Evolutionary conservation across 2,888 invertebrate species (phyloP), one percentile per base, ranked within the genome.

Genomic region (Dermolepida albohirtum): DNA sequence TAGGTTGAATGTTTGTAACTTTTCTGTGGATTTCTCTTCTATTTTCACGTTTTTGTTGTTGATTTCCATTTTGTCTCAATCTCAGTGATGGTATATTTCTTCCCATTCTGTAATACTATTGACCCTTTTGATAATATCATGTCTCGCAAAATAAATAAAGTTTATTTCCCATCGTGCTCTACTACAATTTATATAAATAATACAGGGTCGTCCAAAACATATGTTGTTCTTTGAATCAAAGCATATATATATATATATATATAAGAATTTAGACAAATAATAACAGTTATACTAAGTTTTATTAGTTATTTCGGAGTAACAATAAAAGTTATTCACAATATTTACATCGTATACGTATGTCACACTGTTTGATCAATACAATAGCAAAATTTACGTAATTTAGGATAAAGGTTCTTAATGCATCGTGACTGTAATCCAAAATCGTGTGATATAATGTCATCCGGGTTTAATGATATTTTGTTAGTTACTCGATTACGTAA

Each of bases 51-150:
- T 77, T 77, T 5, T 63, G 74, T 4, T 63, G 74, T 64, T 80
- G 79, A 4, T 78, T 75, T 16, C 78, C 79, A 76, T 82, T 82
- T 68, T 75, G 83, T 41, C 83, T 74, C 66, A 82, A 74, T 68
- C 81, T 78, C 69, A 82, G 77, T 29, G 82, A 80, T 16, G 81
- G 78, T 64, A 80, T 81, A 72, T 79, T 82, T 73, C 80, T 79
- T 62, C 77, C 81, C 83, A 83, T 83, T 44, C n/a, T 57, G 2
- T 7, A 39, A 17, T 22, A 62, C 29, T 29, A 49, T 49, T 17
- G 22, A 47, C 16, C 8, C n/a, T 16, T 27, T 8, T 22, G 22
- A 7, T 57, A 29, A 27, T 44, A 57, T 4, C 57, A 57, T 57
- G 12, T 43, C 57, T 57, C 10, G 7, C 7, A 8, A 43, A 27